Base-by-base conservation (phyloP, 92 coral and sea anemone genomes). In the Hydrozoanthus gracilis region DNA sequence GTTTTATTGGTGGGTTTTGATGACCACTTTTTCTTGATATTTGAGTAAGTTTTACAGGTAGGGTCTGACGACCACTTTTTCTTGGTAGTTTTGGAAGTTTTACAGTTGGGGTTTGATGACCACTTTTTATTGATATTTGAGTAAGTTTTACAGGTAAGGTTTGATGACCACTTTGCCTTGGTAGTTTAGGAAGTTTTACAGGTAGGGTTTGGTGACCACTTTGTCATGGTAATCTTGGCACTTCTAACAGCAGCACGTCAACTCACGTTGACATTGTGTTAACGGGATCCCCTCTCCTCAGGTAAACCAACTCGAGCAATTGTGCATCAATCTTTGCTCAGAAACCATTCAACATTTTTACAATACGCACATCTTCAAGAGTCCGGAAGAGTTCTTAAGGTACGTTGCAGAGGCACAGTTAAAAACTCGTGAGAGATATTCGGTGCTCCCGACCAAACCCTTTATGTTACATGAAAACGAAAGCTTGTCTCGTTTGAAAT, bases 271-370 rank as follows among this genome's bases (percentile, higher is more conserved):
- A 15, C 20, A 4, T 64, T 17, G 8, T 50, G 6, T 15, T 15
- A 6, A 0, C 46, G 55, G 7, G 9, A 44, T 49, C 61, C 47
- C 68, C 39, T 77, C 61, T 44, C 71, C 69, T 8, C 82, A 96
- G 99, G 90, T 90, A 39, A 96, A 96, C 77, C 92, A 89, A 73
- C 88, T 96, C 88, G 98, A 96, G 76, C 99, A 96, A 82, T 90
- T 96, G 85, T 95, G 98, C 52, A 88, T 91, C 73, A 96, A 96
- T 86, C 91, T 96, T 44, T 96, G 99, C 83, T 94, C 99, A 54
- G 99, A 96, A 89, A 96, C 99, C 10, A 84, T 96, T 55, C 99
- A 96, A 64, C 98, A 96, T 86, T 96, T 96, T 76, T 96, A 95
- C 91, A 96, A 95, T 73, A 95, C 99, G 0, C 99, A 93, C 90